A percentile compares a stretch with the other conserved stretches of the same genome.
Evolutionary conservation across 2,113 vertebrate species (phyloP).

Genomic region (Scartelaos histophorus): DNA sequence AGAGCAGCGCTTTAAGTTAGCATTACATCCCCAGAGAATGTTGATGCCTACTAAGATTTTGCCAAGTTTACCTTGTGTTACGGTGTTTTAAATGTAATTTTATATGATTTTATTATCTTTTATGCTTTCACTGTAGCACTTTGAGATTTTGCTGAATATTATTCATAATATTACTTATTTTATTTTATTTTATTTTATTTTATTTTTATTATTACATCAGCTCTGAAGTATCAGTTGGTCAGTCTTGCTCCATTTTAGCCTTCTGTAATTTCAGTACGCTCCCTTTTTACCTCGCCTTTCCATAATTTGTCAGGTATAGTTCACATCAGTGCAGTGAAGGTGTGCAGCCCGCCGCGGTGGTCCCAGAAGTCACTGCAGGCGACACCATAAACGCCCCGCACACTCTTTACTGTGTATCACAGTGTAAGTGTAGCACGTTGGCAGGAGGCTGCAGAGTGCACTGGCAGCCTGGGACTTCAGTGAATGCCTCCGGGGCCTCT

Average conservation of each 20-base stretch:
- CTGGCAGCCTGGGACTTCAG: slow-evolving; percentile 49
- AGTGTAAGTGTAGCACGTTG: slow-evolving; percentile 38
- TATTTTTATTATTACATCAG: too few species aligned
- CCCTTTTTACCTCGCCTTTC: neutral
- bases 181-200: too few species aligned
- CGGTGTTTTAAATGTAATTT: too few species aligned
- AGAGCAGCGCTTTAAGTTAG: too few species aligned
- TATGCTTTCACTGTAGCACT: too few species aligned
- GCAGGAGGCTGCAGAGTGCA: slow-evolving; percentile 7
- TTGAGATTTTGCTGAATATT: too few species aligned
- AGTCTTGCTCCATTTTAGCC: neutral
- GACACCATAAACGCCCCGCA: neutral
- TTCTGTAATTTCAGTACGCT: neutral
- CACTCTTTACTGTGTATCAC: slow-evolving; percentile 26
- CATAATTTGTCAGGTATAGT: neutral
- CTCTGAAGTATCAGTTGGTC: neutral
- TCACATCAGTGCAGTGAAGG: slow-evolving; percentile 25
- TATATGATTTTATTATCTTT: too few species aligned
- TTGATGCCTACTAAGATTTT: too few species aligned
- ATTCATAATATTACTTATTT: too few species aligned
- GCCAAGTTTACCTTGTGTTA: too few species aligned
- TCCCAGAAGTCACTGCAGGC: slow-evolving; percentile 44
- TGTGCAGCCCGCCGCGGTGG: slow-evolving; percentile 49
- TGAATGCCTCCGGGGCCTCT: slow-evolving; percentile 65
- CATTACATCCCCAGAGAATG: too few species aligned